These are phyloP conservation scores for Pagetopsis macropterus DNA, from an alignment of 2,797 vertebrate species.

Conservation along the genomic window DNA sequence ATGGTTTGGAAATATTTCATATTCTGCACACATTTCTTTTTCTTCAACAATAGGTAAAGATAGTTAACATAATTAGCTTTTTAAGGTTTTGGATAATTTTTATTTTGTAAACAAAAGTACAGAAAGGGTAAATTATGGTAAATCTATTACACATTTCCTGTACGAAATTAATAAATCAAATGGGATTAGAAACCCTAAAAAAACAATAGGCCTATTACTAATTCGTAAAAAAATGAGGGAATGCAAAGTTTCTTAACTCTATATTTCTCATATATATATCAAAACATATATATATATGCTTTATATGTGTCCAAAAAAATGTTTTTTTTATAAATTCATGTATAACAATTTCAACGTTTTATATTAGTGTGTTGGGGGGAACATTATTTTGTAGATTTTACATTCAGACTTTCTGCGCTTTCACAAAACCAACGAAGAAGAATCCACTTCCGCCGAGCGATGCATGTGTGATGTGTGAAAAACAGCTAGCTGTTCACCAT, in stretches of 20 bases:
- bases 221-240: neutral
- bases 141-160: neutral
- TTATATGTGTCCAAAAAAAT: too few relatives aligned
- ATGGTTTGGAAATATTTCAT: neutral
- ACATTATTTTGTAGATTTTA: neutral
- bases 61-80: too few relatives aligned
- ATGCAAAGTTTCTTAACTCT: too few relatives aligned
- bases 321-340: too few relatives aligned
- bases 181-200: neutral
- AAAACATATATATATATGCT: too few relatives aligned
- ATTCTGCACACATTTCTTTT: neutral
- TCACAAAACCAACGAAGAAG: constrained; percentile 49
- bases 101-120: neutral
- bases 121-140: neutral
- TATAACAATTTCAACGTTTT: neutral
- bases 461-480: neutral
- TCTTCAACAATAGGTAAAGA: too few relatives aligned
- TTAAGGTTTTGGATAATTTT: neutral
- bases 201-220: neutral
- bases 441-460: constrained; percentile 47
- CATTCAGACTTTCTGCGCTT: neutral
- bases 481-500: neutral
- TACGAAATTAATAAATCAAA: neutral
- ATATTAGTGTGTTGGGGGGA: neutral
- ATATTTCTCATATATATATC: too few relatives aligned